Evolutionary conservation across 1,140 invertebrate genomes (phyloP), one percentile per base, ranked within the genome.

Genomic region (Cydia splendana): DNA sequence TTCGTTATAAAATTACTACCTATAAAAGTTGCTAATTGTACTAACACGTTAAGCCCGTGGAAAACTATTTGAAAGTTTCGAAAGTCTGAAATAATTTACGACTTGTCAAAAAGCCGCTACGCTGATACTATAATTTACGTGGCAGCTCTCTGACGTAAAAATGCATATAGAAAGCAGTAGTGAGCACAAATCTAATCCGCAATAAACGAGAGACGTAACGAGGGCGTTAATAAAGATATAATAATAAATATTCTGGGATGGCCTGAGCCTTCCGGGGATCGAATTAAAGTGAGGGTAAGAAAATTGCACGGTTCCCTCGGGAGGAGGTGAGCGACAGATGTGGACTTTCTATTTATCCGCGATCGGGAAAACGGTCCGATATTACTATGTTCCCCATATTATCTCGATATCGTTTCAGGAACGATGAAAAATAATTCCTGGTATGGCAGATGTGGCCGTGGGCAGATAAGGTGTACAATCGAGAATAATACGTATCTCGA

Each of bases 191-290:
- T 89, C 85, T 87, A 84, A 80, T 86, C 83, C 79, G 84, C 84
- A 86, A 87, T 86, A 90, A 90, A 88, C 86, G 82, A 80, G 84
- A 85, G 83, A 84, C 80, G 82, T 82, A 87, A 87, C 82, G 86
- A 74, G 81, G 79, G 85, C 85, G 89, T 91, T 91, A 92, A 93
- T 93, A 91, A 91, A 89, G 91, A 91, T 90, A 90, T 93, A 89
- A 89, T 91, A 92, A 92, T 93, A 93, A 93, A 93, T 93, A 92
- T 90, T 77, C 78, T 73, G 77, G 83, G 85, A 88, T 87, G 88
- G 87, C 87, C 89, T 88, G 86, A 88, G 87, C 87, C 90, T 89
- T 93, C 88, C 84, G 87, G 88, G 87, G 88, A 87, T 88, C 85
- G 87, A 91, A 89, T 92, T 86, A 89, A 90, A 86, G 83, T 88